Base-by-base conservation (phyloP, 2,113 vertebrate genomes). In the Paratilapia polleni region DNA sequence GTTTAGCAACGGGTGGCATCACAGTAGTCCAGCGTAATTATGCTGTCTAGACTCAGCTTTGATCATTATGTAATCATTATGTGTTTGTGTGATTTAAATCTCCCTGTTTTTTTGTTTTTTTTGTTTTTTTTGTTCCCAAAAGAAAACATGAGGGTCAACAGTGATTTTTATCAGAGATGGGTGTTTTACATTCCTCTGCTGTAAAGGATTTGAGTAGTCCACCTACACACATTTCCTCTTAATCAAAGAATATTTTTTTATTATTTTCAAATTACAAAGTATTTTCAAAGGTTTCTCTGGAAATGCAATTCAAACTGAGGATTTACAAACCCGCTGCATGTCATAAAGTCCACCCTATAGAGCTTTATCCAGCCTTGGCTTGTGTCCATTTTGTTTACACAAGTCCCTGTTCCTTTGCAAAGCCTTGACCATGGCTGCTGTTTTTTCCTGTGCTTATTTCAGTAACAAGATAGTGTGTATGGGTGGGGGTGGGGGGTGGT, bases 1-100 rank as follows among this genome's bases (percentile, higher is more conserved):
- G 61, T 83, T 76, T 70, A 73, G 70, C 52, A 1, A 6, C 49
- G 74, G 49, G 43, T 77, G 83, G 49, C 9, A 20, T 86, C 24
- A 6, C 54, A 22, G 60, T 31, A 47, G 58, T 57, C 19, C 6
- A 11, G 24, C 3, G 8, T 54, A 70, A 63, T 59, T 81, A 22
- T 41, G 22, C n/a, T 4, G 24, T 66, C 47, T 28, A 26, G 31
- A 24, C 3, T 4, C 38, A 15, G 54, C 74, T 88, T 84, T 84
- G 19, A 66, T 86, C 13, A 26, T 81, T 49, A 57, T 77, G 52
- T 64, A 79, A 84, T 76, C 0, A 3, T 61, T 28, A 20, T 73
- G 57, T 75, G 9, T 73, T 15, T 24, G 24, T 64, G 28, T 26
- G 52, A 78, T 81, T 52, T 20, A 52, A 34, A 79, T 86, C 77